Base-by-base conservation (phyloP, 1,140 invertebrate genomes). In the Reticulitermes speratus region DNA sequence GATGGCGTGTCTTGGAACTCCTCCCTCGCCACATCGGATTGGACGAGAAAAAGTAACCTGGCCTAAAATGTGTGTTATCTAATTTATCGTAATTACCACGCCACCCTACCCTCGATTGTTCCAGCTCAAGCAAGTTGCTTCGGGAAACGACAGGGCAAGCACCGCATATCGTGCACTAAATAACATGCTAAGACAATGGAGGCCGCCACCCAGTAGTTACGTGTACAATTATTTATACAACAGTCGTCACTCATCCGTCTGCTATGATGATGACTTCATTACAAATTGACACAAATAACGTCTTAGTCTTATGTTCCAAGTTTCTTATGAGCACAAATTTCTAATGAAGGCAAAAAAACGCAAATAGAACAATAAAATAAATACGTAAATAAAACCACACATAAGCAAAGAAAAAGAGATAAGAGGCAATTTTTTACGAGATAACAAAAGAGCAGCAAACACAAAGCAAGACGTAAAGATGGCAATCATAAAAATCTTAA, bases 51-150 rank as follows among this genome's bases (percentile, higher is more conserved):
- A 30, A 30, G 11, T 14, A 11, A 6, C 3, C n/a, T 8, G 21
- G 25, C 59, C 21, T 30, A 75, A 75, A 3, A 75, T 75, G 65
- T 25, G 65, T 75, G 65, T 30, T 75, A 75, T 9, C 25, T 75
- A 75, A 75, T 75, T 75, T 75, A 6, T 3, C 16, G n/a, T 75
- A 75, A 75, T 75, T 75, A 75, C 65, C n/a, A n/a, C n/a, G 65
- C 65, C 65, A 75, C 65, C 65, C 65, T 7, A 30, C 65, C n/a
- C 65, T 75, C 65, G n/a, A 75, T 75, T 75, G 65, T 75, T 75
- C n/a, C n/a, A 75, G 65, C 11, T 30, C 25, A 30, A 30, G 65
- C n/a, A 8, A 14, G 65, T 75, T 75, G 65, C 65, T 30, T 75
- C 52, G 52, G 52, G 19, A 55, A 55, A 55, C 19, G 52, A 21